Conservation (phyloP, 2,888 invertebrate genomes). For the Odontomyia ornata region DNA sequence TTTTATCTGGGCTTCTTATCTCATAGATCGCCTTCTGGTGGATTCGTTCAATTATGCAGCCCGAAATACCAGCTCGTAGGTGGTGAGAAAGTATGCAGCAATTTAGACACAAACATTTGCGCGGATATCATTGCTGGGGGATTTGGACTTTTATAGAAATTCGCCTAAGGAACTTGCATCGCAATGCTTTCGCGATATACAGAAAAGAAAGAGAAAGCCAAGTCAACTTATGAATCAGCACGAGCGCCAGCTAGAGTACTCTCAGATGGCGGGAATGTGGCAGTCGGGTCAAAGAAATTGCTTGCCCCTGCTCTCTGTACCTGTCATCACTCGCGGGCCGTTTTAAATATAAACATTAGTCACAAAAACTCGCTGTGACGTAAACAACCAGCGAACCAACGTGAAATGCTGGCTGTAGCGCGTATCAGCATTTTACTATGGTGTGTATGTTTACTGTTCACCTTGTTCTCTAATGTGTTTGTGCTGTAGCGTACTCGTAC, state of each 20-base stretch:
- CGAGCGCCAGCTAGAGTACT: neutral
- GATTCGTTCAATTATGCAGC: too few species aligned
- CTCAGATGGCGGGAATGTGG: constrained; percentile 18
- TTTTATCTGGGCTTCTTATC: too few species aligned
- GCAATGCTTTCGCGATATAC: neutral
- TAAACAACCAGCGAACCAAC: constrained; percentile 4
- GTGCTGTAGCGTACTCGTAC: too few species aligned
- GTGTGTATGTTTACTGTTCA: constrained; percentile 1
- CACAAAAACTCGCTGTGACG: constrained; percentile 23
- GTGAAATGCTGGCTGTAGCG: neutral
- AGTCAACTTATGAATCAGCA: constrained; percentile 20
- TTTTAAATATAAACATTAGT: constrained; percentile 25
- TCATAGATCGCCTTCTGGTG: too few species aligned
- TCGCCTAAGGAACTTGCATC: too few species aligned
- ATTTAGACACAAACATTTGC: too few species aligned
- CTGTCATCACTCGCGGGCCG: neutral
- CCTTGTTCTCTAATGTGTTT: neutral
- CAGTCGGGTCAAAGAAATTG: constrained; percentile 27
- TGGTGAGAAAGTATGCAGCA: too few species aligned
- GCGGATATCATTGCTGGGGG: too few species aligned
- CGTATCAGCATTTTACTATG: neutral
- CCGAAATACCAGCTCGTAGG: too few species aligned
- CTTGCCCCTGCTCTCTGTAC: neutral
- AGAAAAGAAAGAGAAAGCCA: constrained; percentile 10
- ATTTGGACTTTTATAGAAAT: too few species aligned